These are phyloP conservation scores for Zaprionus nigranus DNA, from an alignment of 1,140 invertebrate genomes.

Conservation along the genomic window DNA sequence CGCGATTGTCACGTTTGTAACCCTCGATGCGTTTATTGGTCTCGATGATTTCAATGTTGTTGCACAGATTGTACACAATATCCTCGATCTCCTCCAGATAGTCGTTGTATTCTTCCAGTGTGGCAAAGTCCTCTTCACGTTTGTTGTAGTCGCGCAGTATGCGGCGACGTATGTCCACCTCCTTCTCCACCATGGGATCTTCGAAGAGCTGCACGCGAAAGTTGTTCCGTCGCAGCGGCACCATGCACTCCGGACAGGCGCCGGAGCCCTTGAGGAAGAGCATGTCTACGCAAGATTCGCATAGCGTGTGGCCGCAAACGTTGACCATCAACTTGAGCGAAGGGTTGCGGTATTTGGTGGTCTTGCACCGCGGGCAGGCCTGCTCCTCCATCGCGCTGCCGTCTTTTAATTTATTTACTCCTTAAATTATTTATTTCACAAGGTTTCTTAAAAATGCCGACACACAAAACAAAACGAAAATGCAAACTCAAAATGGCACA, in stretches of 20 bases:
- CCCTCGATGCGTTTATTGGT: conserved; percentile 97
- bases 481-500: conserved; percentile 27
- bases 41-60: conserved; percentile 95
- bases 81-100: conserved; percentile 96
- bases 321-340: conserved; percentile 99
- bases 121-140: conserved; percentile 94
- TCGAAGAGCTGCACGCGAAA: conserved; percentile 98
- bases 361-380: conserved; percentile 98
- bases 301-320: conserved; percentile 98
- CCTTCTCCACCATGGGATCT: conserved; percentile 98
- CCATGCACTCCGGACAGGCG: conserved; percentile 95
- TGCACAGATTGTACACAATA: conserved; percentile 95
- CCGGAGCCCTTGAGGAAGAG: conserved; percentile 90
- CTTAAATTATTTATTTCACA: no score
- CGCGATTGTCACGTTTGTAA: conserved; percentile 97
- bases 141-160: conserved; percentile 96
- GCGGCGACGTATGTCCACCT: conserved; percentile 96
- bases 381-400: conserved; percentile 91
- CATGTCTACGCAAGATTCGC: conserved; percentile 89
- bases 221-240: conserved; percentile 93
- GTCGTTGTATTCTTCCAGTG: conserved; percentile 94
- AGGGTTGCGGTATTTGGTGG: conserved; percentile 99
- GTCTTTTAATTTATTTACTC: not conserved
- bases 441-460: conserved; percentile 15
- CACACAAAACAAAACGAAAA: conserved; percentile 8